phyloP scores from a whole-genome alignment of 2,113 vertebrate species.

The Hydrochoerus hydrochaeris region DNA sequence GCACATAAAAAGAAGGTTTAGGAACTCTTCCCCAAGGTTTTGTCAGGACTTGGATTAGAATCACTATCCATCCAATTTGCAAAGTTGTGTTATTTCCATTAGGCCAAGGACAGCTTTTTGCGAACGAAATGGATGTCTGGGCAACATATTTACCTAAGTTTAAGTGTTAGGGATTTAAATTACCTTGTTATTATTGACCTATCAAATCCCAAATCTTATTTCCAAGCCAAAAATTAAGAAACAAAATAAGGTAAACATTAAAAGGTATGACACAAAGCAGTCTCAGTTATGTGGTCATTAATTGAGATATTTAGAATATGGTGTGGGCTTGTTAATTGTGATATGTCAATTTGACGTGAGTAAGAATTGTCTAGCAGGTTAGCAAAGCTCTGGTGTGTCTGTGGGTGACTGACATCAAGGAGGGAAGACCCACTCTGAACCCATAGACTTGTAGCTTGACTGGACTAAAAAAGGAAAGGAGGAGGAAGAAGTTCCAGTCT shows the following conservation, averaged over 20 bases:
- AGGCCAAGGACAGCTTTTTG: background rate
- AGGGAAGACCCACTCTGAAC: background rate
- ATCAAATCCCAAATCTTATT: background rate
- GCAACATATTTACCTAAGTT: background rate
- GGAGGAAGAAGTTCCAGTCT: background rate
- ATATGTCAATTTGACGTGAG: background rate
- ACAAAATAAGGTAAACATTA: background rate
- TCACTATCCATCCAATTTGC: background rate
- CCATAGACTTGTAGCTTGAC: background rate
- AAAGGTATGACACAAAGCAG: background rate
- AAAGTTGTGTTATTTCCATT: background rate
- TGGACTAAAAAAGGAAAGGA: background rate
- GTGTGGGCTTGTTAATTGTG: background rate
- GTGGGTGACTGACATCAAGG: background rate
- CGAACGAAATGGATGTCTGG: background rate
- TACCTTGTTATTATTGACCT: background rate
- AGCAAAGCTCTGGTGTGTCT: background rate
- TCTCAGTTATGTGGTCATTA: background rate
- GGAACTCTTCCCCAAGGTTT: background rate
- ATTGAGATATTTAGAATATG: background rate
- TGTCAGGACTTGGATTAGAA: background rate
- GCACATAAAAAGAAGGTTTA: background rate
- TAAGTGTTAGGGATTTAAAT: background rate
- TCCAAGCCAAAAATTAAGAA: conserved; percentile 33
- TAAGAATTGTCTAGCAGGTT: background rate